phyloP scores from a whole-genome alignment of 2,797 vertebrate genomes.

The Masticophis lateralis region DNA sequence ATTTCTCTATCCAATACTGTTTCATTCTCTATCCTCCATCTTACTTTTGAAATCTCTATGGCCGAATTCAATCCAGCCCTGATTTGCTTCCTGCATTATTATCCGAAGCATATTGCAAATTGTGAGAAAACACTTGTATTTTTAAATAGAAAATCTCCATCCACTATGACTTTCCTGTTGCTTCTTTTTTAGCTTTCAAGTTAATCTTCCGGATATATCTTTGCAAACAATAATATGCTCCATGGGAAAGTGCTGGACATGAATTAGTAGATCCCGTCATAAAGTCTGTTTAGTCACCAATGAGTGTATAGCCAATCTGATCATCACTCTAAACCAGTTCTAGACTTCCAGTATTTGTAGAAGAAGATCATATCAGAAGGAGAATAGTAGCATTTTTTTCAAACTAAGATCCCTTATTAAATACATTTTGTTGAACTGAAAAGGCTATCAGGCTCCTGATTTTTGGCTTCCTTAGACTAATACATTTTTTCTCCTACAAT shows the following conservation, averaged over 20 bases:
- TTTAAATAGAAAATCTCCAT: slow-evolving; percentile 10
- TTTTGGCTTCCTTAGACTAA: neutral
- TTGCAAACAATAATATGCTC: slow-evolving; percentile 14
- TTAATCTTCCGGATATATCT: neutral
- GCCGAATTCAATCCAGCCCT: neutral
- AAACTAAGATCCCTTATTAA: neutral
- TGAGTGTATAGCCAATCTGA: neutral
- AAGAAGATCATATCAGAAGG: neutral
- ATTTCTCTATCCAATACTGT: neutral
- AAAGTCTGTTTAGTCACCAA: neutral
- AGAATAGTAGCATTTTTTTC: neutral
- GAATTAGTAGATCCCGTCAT: neutral
- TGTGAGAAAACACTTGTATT: neutral
- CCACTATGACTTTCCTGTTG: neutral
- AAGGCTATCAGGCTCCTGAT: neutral
- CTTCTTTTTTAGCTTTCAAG: neutral
- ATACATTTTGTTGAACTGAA: neutral
- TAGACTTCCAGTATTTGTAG: neutral
- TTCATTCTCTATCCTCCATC: neutral
- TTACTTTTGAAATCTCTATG: neutral
- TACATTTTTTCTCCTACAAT: neutral
- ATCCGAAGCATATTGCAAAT: neutral
- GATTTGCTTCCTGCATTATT: slow-evolving; percentile 14
- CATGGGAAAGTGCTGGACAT: neutral
- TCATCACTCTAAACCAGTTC: neutral